These are phyloP conservation scores for Bombus polaris DNA, from an alignment of 1,140 invertebrate species.

Conservation along the genomic window DNA sequence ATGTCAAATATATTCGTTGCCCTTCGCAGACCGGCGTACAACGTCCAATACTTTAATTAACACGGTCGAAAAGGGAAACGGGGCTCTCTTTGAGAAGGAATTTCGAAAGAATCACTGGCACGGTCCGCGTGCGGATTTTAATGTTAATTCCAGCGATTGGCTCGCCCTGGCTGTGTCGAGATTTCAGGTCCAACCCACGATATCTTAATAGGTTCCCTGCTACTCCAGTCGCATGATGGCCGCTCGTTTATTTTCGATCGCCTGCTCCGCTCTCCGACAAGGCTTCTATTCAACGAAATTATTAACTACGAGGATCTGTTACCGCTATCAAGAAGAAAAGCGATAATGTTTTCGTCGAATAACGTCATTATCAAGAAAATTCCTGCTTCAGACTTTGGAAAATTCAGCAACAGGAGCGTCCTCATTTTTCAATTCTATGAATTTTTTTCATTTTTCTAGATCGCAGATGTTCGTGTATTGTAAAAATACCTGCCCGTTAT, in stretches of 20 bases:
- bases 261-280: constrained; percentile 27
- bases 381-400: not conserved
- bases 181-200: constrained; percentile 75
- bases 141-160: constrained; percentile 77
- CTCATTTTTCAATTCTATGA: too few species aligned
- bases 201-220: constrained; percentile 80
- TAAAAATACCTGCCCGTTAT: not conserved
- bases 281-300: constrained; percentile 14
- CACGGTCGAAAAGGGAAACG: constrained; percentile 22
- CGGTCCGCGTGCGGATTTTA: constrained; percentile 40
- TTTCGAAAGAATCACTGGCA: constrained; percentile 49
- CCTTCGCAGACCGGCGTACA: constrained; percentile 5
- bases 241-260: constrained; percentile 49
- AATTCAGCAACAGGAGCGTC: not conserved
- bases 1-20: constrained; percentile 65
- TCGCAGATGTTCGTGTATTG: not conserved
- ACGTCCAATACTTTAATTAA: constrained; percentile 61
- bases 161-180: constrained; percentile 51
- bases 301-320: not conserved
- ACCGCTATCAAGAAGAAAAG: too few species aligned
- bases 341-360: too few species aligned
- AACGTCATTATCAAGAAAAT: not conserved
- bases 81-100: not conserved
- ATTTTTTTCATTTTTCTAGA: too few species aligned
- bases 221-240: constrained; percentile 68